phyloP scores from a whole-genome alignment of 2,797 vertebrate species.

The Spinus pinus region DNA sequence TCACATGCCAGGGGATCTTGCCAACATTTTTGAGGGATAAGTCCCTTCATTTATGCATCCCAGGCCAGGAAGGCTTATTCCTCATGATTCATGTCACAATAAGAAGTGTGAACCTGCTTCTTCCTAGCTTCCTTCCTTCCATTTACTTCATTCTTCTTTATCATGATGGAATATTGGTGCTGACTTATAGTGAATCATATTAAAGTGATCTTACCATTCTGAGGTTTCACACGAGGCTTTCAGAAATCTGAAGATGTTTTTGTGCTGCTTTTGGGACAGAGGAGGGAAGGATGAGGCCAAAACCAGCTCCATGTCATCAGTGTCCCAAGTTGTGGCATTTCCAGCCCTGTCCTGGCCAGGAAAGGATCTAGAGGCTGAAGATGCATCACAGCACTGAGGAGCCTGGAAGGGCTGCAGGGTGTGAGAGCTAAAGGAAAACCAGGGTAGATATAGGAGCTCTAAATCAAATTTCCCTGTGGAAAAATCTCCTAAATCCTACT shows the following conservation, averaged over 20 bases:
- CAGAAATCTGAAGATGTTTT: not conserved
- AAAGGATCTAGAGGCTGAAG: not conserved
- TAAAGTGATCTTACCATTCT: not conserved
- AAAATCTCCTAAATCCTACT: not conserved
- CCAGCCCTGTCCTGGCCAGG: not conserved
- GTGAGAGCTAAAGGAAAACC: not conserved
- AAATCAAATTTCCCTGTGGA: not conserved
- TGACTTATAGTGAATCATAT: not conserved
- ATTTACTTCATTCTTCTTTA: not conserved
- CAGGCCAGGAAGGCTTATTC: not conserved
- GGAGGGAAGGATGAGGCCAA: not conserved
- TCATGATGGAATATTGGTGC: not conserved
- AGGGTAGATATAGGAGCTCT: accelerated
- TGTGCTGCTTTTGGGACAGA: not conserved
- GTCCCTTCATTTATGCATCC: not conserved
- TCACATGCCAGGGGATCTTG: not conserved
- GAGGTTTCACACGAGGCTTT: not conserved
- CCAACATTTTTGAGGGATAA: not conserved
- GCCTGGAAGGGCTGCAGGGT: accelerated
- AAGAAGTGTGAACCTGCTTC: not conserved
- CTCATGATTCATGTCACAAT: not conserved
- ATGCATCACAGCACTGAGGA: not conserved
- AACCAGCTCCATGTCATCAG: not conserved
- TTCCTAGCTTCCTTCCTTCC: not conserved
- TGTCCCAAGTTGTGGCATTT: not conserved